Percentiles rank a stretch among this genome's conserved stretches.
Evolutionary conservation across 2,797 vertebrate species (phyloP).

Genomic region (Mallotus villosus): DNA sequence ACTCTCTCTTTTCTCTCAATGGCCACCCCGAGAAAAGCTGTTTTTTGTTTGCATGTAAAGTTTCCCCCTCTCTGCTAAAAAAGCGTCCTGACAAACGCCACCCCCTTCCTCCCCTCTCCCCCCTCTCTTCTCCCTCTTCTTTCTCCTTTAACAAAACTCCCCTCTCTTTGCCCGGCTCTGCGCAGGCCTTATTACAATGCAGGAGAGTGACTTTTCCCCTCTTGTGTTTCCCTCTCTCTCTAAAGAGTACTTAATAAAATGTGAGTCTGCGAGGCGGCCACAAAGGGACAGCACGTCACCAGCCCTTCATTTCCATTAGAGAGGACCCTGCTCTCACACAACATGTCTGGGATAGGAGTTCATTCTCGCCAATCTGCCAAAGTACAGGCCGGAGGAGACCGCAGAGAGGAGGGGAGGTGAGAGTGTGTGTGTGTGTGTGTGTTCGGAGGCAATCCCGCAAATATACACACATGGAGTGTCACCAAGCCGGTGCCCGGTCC

Average conservation of each 20-base stretch:
- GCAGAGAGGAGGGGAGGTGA: conserved; percentile 12
- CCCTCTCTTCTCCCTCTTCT: conserved; percentile 26
- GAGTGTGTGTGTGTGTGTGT: background rate
- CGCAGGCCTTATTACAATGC: conserved; percentile 79
- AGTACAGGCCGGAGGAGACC: conserved; percentile 46
- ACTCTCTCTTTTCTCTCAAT: conserved; percentile 24
- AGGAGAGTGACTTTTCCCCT: conserved; percentile 57
- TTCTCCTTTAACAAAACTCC: conserved; percentile 70
- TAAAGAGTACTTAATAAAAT: conserved; percentile 83
- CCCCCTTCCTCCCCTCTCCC: background rate
- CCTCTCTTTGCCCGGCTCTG: conserved; percentile 62
- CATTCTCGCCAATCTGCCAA: conserved; percentile 63
- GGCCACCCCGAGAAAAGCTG: conserved; percentile 41
- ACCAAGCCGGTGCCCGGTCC: background rate
- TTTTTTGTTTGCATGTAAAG: conserved; percentile 60
- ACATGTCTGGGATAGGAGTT: conserved; percentile 63
- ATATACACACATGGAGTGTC: background rate
- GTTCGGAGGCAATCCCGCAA: background rate
- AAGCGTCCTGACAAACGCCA: no score
- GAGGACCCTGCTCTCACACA: conserved; percentile 68
- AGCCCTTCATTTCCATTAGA: conserved; percentile 75
- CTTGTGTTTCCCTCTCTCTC: conserved; percentile 71
- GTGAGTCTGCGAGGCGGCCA: conserved; percentile 66
- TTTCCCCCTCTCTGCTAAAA: conserved; percentile 29
- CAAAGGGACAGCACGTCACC: conserved; percentile 62